Evolutionary conservation across 2,797 vertebrate genomes (phyloP).

Genomic region (Oophaga sylvatica): DNA sequence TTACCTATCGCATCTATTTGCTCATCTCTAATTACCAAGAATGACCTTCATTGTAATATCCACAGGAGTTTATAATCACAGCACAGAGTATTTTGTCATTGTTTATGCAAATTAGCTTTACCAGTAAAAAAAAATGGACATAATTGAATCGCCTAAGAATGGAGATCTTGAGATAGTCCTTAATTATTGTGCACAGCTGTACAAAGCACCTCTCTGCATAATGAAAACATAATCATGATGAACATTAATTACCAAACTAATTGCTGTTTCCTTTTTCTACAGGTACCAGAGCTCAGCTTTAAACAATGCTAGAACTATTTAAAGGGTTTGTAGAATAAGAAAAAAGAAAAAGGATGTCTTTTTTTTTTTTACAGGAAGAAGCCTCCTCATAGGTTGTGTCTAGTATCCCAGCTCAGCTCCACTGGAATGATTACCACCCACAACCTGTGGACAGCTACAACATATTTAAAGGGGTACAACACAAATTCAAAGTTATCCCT

Average conservation of each 20-base stretch:
- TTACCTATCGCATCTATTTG: background rate
- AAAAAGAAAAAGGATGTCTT: background rate
- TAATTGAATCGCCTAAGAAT: slow-evolving; percentile 11
- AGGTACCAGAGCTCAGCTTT: background rate
- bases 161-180: background rate
- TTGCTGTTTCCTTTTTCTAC: background rate
- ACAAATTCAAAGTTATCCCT: too few species aligned
- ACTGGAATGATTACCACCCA: too few species aligned
- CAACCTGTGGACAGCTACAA: too few species aligned
- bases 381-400: background rate
- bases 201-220: background rate
- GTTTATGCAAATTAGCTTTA: background rate
- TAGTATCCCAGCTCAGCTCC: too few species aligned
- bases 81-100: background rate
- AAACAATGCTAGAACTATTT: background rate
- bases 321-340: background rate
- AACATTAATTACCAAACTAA: slow-evolving; percentile 26
- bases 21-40: background rate
- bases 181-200: slow-evolving; percentile 14
- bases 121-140: background rate
- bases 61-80: background rate
- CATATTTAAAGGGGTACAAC: too few species aligned
- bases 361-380: background rate
- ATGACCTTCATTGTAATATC: background rate
- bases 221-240: slow-evolving; percentile 17